Evolutionary conservation across 2,797 vertebrate genomes (phyloP).

Genomic region (Acomys russatus): DNA sequence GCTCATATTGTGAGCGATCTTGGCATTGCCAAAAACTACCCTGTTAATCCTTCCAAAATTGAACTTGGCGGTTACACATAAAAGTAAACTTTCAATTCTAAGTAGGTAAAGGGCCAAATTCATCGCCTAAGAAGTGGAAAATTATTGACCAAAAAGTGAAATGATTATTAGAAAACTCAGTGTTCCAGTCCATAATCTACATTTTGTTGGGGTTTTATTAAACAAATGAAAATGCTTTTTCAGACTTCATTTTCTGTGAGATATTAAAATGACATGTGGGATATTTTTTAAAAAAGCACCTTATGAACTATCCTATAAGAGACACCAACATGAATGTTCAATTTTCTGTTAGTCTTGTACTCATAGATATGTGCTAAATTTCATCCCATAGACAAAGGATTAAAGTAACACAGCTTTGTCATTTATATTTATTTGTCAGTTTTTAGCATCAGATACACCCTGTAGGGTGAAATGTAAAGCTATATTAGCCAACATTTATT

Average conservation of each 20-base stretch:
- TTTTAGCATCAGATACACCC: slow-evolving; percentile 18
- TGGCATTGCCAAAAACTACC: not conserved
- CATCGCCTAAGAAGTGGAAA: not conserved
- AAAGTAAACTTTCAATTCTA: slow-evolving; percentile 38
- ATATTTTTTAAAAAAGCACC: slow-evolving; percentile 55
- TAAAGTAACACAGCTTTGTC: slow-evolving; percentile 35
- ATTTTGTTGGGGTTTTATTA: slow-evolving; percentile 33
- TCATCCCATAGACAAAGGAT: not conserved
- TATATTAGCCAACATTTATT: not conserved
- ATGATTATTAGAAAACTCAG: slow-evolving; percentile 47
- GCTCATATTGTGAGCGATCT: not conserved
- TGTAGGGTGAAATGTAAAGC: not conserved
- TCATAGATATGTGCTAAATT: not conserved
- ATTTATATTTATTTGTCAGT: slow-evolving; percentile 10
- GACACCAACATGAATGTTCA: slow-evolving; percentile 28
- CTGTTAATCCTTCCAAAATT: slow-evolving; percentile 17
- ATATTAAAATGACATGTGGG: slow-evolving; percentile 43
- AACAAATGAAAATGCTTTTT: slow-evolving; percentile 64
- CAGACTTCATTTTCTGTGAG: slow-evolving; percentile 56
- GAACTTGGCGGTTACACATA: not conserved
- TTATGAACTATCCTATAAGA: slow-evolving; percentile 29
- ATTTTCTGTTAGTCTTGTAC: slow-evolving; percentile 42
- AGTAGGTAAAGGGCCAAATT: slow-evolving; percentile 22
- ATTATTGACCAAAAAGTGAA: slow-evolving; percentile 11
- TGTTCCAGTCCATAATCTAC: not conserved